Evolutionary conservation across 2,888 invertebrate genomes (phyloP), one percentile per base, ranked within the genome.

Genomic region (Micoletzkya japonica): DNA sequence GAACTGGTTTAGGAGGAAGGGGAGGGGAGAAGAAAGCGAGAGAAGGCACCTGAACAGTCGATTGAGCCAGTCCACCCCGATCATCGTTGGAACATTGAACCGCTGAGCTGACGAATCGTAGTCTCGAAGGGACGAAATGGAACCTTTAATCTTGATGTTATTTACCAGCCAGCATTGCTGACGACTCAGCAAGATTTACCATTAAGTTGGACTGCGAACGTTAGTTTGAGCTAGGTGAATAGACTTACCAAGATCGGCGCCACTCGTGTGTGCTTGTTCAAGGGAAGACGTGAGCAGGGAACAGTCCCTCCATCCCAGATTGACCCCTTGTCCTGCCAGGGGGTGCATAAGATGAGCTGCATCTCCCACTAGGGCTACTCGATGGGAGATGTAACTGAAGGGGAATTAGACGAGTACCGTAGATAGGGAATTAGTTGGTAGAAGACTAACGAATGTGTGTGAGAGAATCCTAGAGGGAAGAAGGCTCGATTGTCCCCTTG

Each of bases 261-360:
- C 97, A 71, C 90, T 88, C 82, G 90, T 90, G 0, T 90, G 88
- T 0, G 92, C 90, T 30, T 91, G 89, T 0, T 91, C 89, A 24
- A 98, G 87, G 20, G 90, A 86, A 60, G 90, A 87, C 0, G 90
- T 90, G n/a, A 98, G 88, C 76, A 90, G 90, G 37, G 89, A 87
- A 0, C 95, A 91, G 88, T 99, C 98, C 7, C 94, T 93, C 86
- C 97, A 95, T 1, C 98, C 98, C 57, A 98, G 89, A 88, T 99
- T 99, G 0, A 96, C 94, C 7, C 98, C 98, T 88, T 96, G 96
- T 0, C 97, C 97, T 17, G 97, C 97, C 77, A 98, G 86, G 0
- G 97, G 97, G 87, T 98, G 97, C 28, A 97, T 90, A 76, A 94
- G 89, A 81, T 90, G 90, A 14, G 89, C 89, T 36, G 90, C 88